phyloP scores from a whole-genome alignment of 2,797 vertebrate species.

The Gadopsis marmoratus region DNA sequence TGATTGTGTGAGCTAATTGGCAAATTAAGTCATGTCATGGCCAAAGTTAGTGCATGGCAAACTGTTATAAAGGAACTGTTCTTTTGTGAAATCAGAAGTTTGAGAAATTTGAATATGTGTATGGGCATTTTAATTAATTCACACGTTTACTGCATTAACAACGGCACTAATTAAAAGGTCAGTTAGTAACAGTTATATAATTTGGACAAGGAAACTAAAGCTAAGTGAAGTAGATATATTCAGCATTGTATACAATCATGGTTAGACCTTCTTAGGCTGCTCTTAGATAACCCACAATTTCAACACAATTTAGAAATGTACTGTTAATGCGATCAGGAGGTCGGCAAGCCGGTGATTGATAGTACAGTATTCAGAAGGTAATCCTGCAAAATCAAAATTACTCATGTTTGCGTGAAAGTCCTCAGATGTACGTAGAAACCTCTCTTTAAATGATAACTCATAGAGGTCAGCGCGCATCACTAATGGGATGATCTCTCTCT shows the following conservation, averaged over 20 bases:
- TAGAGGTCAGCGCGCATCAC: conserved; percentile 36
- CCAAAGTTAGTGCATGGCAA: conserved; percentile 39
- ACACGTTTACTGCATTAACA: not conserved
- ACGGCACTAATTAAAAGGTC: not conserved
- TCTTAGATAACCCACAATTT: not conserved
- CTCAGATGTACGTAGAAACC: conserved; percentile 10
- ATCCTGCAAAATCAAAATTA: conserved; percentile 13
- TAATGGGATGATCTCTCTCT: conserved; percentile 44
- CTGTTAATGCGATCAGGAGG: not conserved
- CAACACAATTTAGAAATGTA: not conserved
- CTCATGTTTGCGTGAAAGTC: conserved; percentile 25
- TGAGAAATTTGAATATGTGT: not conserved
- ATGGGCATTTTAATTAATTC: not conserved
- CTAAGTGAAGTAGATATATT: not conserved
- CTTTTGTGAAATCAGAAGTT: not conserved
- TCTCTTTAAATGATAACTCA: conserved; percentile 28
- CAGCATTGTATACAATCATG: not conserved
- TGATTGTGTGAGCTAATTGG: conserved; percentile 70
- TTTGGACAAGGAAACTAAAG: not conserved
- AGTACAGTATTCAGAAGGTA: not conserved
- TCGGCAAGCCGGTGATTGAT: conserved; percentile 1
- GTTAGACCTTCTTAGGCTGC: not conserved
- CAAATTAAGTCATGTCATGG: conserved; percentile 60
- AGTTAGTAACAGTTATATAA: not conserved
- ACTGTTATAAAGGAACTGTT: not conserved